Evolutionary conservation across 2,888 invertebrate species (phyloP), one percentile per base, ranked within the genome.

Genomic region (Acrocera orbiculus): DNA sequence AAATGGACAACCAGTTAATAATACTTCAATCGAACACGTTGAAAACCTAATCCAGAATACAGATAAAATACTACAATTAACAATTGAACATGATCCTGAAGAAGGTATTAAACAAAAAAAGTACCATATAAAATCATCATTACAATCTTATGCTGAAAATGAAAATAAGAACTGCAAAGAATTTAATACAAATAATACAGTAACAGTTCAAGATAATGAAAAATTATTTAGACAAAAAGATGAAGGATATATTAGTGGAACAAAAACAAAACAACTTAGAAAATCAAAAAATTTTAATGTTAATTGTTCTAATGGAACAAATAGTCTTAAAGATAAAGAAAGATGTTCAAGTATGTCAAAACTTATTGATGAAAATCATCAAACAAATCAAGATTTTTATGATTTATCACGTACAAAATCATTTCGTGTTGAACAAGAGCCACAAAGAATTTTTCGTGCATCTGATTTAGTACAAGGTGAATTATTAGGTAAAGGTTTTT

Each of bases 401-500:
- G 86, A 83, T 54, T 61, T 92, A 41, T 76, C 80, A 23, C 67
- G 92, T 29, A 87, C 90, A 13, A 76, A 87, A 49, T 90, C 90
- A 1, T 90, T 90, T 62, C 71, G 85, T 1, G 56, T 61, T 2
- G 61, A 61, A 20, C 62, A 74, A 61, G 64, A 67, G 36, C 56
- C 59, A 0, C 68, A 68, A 63, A 66, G 82, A 35, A 86, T 92
- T 38, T 93, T 93, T 61, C 70, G 90, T 4, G 85, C 89, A n/a
- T 74, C 77, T 15, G 93, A 93, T 62, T 63, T 93, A 32, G 73
- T 89, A 13, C 65, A 80, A 62, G 90, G 90, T 23, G 89, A 90
- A 54, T 65, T 92, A 5, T 62, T 92, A 10, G 92, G 92, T 4
- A 79, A 83, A 48, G 93, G 93, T 1, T 93, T 92, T 63, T 93